Evolutionary conservation across 1,140 invertebrate species (phyloP).

Genomic region (Megathymus violae): DNA sequence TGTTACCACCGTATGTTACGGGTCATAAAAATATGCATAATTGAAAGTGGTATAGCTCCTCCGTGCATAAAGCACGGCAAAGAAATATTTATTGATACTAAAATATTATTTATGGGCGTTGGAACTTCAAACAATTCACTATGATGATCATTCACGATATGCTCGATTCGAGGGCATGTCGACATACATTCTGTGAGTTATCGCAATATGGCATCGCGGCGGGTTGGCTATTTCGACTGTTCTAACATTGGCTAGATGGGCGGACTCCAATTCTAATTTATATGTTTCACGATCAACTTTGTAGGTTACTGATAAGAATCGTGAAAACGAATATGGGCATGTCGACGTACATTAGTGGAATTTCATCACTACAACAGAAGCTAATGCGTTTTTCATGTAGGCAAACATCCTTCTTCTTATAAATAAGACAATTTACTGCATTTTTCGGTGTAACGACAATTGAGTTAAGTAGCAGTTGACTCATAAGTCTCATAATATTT

Average conservation of each 20-base stretch:
- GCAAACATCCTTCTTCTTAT: too few relatives aligned
- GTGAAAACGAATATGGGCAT: neutral
- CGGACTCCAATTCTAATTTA: constrained; percentile 4
- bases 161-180: constrained; percentile 24
- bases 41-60: neutral
- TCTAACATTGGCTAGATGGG: constrained; percentile 12
- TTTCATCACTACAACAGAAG: too few relatives aligned
- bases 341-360: too few relatives aligned
- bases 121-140: constrained; percentile 26
- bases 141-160: constrained; percentile 34
- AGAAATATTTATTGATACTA: constrained; percentile 33
- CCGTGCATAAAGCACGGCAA: neutral
- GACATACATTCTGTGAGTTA: constrained; percentile 33
- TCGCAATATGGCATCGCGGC: constrained; percentile 28
- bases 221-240: constrained; percentile 25
- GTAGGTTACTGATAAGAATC: neutral
- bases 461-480: too few relatives aligned
- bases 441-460: too few relatives aligned
- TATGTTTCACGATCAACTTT: neutral
- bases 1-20: neutral
- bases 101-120: constrained; percentile 32
- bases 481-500: too few relatives aligned
- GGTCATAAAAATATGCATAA: constrained; percentile 28
- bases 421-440: too few relatives aligned
- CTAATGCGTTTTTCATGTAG: too few relatives aligned